These are phyloP conservation scores for Lathronympha strigana DNA, from an alignment of 2,888 invertebrate genomes.

Conservation along the genomic window DNA sequence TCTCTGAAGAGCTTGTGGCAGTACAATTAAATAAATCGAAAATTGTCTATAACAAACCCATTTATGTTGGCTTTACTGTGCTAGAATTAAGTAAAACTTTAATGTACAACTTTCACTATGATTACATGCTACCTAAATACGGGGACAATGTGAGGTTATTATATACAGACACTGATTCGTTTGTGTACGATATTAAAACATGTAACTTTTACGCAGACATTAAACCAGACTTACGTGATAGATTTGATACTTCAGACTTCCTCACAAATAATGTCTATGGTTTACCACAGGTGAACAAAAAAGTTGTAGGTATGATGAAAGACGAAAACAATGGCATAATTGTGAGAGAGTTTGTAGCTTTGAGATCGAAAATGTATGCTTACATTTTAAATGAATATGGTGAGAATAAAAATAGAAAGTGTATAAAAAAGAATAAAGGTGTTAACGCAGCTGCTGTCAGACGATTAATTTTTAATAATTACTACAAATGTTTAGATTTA, in stretches of 20 bases:
- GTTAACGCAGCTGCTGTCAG: not conserved
- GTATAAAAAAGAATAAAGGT: constrained; percentile 5
- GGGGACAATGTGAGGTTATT: not conserved
- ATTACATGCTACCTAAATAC: constrained; percentile 13
- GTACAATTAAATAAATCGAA: constrained; percentile 40
- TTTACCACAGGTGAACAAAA: constrained; percentile 42
- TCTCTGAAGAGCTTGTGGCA: constrained; percentile 41
- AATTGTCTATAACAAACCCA: constrained; percentile 41
- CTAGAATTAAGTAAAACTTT: constrained; percentile 1
- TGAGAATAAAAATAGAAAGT: not conserved
- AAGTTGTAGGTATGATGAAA: constrained; percentile 44
- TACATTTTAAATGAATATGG: constrained; percentile 29
- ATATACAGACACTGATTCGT: constrained; percentile 16
- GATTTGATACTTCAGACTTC: constrained; percentile 3
- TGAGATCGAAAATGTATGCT: constrained; percentile 34
- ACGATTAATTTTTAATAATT: constrained; percentile 5
- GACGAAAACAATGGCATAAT: constrained; percentile 45
- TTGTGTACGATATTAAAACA: constrained; percentile 6
- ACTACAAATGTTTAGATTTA: constrained; percentile 14
- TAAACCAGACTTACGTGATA: not conserved
- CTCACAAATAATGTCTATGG: not conserved
- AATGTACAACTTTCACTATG: constrained; percentile 13
- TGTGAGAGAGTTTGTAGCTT: constrained; percentile 39
- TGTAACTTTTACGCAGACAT: constrained; percentile 2
- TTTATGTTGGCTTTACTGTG: constrained; percentile 36